Conservation (phyloP, 2,888 invertebrate genomes). For the Dynastes tityus region DNA sequence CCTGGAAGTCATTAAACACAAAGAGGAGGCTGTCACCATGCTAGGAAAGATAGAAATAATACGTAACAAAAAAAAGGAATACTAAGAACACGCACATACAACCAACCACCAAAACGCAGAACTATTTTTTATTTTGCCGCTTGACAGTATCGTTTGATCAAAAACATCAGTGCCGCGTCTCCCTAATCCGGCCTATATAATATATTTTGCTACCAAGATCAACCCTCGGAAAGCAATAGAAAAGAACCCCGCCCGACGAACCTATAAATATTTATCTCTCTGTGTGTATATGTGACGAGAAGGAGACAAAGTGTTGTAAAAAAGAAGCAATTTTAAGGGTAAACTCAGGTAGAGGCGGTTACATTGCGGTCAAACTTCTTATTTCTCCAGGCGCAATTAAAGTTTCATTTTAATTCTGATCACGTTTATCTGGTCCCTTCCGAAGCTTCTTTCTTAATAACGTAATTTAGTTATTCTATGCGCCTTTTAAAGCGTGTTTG, state of each 20-base stretch:
- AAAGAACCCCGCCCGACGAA: constrained; percentile 38
- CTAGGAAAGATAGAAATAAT: constrained; percentile 12
- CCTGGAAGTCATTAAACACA: constrained; percentile 50
- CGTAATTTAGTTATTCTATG: constrained; percentile 39
- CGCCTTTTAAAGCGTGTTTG: constrained; percentile 37
- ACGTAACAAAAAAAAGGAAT: constrained; percentile 12
- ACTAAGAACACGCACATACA: constrained; percentile 17
- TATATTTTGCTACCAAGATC: constrained; percentile 57
- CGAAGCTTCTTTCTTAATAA: constrained; percentile 34
- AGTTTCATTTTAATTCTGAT: constrained; percentile 40
- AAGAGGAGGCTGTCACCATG: constrained; percentile 38
- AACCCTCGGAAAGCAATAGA: constrained; percentile 33
- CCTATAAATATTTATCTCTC: constrained; percentile 48
- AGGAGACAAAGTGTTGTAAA: constrained; percentile 11
- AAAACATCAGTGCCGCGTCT: constrained; percentile 57
- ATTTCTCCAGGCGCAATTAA: constrained; percentile 35
- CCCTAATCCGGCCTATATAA: constrained; percentile 58
- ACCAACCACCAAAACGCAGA: constrained; percentile 27
- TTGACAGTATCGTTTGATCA: constrained; percentile 61
- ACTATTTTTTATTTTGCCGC: constrained; percentile 57
- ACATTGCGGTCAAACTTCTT: constrained; percentile 39
- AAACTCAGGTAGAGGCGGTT: constrained; percentile 32
- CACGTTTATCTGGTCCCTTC: constrained; percentile 33
- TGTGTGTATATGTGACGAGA: constrained; percentile 1
- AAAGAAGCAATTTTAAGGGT: constrained; percentile 25